These are phyloP conservation scores for Sylvilagus floridanus DNA, from an alignment of 2,797 vertebrate species.

Conservation along the genomic window DNA sequence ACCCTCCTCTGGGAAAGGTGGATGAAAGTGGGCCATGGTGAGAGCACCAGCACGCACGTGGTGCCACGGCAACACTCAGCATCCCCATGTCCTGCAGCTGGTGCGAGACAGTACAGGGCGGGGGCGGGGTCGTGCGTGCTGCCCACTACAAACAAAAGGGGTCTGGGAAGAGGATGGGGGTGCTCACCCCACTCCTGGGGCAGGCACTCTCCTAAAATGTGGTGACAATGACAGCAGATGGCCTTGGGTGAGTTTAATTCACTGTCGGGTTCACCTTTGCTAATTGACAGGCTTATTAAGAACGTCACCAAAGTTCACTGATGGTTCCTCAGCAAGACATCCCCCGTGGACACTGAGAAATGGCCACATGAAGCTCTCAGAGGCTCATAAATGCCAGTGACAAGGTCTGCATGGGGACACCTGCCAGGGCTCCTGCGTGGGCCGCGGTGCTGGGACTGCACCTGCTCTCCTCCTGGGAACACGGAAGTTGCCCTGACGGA, in stretches of 20 bases:
- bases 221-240: not conserved
- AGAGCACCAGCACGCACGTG: rapidly evolving
- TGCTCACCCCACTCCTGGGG: not conserved
- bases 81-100: rapidly evolving
- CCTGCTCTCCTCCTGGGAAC: not conserved
- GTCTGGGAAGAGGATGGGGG: not conserved
- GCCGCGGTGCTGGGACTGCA: not conserved
- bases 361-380: rapidly evolving
- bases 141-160: not conserved
- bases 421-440: too few species aligned
- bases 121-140: not conserved
- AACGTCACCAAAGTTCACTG: too few species aligned
- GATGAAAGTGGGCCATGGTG: rapidly evolving
- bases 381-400: not conserved
- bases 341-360: not conserved
- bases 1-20: rapidly evolving
- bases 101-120: rapidly evolving
- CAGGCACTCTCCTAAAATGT: not conserved
- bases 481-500: not conserved
- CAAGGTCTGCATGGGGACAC: too few species aligned
- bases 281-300: not conserved
- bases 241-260: not conserved
- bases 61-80: rapidly evolving
- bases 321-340: not conserved
- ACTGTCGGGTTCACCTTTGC: not conserved